These are phyloP conservation scores for Clarias macrocephalus DNA, from an alignment of 2,113 vertebrate species.

Conservation along the genomic window DNA sequence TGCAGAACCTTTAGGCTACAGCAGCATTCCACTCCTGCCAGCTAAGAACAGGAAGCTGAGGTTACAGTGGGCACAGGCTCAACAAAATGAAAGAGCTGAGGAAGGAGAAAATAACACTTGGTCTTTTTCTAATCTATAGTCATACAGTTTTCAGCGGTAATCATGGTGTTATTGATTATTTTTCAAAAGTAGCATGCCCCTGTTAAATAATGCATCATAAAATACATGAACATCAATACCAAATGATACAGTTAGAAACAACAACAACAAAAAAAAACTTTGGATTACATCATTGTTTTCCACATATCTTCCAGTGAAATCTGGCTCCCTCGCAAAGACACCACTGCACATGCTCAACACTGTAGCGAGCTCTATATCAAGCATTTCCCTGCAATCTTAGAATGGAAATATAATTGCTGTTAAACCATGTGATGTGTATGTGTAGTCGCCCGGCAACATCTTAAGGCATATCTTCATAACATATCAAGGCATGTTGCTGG, in stretches of 20 bases:
- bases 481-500: no score
- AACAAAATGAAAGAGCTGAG: not conserved
- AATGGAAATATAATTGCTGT: no score
- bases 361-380: no score
- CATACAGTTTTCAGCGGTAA: not conserved
- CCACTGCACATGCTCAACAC: no score
- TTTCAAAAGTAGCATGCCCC: not conserved
- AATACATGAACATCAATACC: not conserved
- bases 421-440: no score
- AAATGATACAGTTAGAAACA: no score
- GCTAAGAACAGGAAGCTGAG: not conserved
- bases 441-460: no score
- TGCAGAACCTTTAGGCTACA: not conserved
- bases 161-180: not conserved
- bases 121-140: not conserved
- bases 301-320: not conserved
- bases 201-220: not conserved
- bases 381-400: no score
- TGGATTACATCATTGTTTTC: not conserved
- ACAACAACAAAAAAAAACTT: no score
- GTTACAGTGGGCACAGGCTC: not conserved
- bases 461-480: no score
- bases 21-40: not conserved
- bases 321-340: no score
- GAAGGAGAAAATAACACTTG: not conserved